A percentile compares a stretch with the other conserved stretches of the same genome.
These are phyloP conservation scores for Cyphomyrus plagiostoma DNA, from an alignment of 2,113 vertebrate genomes.

Conservation along the genomic window DNA sequence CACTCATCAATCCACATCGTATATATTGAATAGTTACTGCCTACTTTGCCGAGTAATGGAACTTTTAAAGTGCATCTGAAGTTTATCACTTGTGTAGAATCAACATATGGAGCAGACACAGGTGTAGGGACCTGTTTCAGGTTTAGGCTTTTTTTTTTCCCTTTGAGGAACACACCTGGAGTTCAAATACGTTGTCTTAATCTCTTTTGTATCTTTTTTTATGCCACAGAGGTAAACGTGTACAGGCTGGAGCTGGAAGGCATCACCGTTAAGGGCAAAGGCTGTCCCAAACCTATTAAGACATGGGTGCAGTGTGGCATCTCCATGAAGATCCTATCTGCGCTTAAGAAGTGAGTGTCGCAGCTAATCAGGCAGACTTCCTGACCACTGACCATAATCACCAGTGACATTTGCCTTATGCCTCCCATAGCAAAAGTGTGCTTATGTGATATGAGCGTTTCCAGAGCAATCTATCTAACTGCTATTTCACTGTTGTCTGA, in stretches of 20 bases:
- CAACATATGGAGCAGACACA: not conserved
- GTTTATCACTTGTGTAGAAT: not conserved
- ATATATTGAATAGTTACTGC: not conserved
- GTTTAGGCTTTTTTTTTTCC: not conserved
- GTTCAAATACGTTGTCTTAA: slow-evolving; percentile 5
- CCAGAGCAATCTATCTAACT: not conserved
- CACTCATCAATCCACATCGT: not conserved
- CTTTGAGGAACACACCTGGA: not conserved
- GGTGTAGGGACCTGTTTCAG: not conserved
- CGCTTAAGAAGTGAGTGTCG: slow-evolving; percentile 85
- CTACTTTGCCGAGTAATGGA: not conserved
- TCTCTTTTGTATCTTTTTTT: slow-evolving; percentile 25
- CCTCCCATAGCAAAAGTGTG: not conserved
- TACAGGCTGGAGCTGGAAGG: slow-evolving; percentile 89
- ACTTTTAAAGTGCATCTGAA: not conserved
- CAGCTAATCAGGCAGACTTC: not conserved
- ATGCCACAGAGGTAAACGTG: slow-evolving; percentile 76
- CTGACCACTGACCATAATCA: not conserved
- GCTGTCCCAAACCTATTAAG: slow-evolving; percentile 95
- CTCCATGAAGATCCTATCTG: slow-evolving; percentile 93
- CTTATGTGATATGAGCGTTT: not conserved
- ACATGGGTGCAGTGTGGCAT: slow-evolving; percentile 98
- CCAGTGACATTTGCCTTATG: not conserved
- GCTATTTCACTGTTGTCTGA: not conserved
- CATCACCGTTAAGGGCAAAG: slow-evolving; percentile 90